Base-by-base conservation (phyloP, 2,797 vertebrate genomes). In the Falco concolor region DNA sequence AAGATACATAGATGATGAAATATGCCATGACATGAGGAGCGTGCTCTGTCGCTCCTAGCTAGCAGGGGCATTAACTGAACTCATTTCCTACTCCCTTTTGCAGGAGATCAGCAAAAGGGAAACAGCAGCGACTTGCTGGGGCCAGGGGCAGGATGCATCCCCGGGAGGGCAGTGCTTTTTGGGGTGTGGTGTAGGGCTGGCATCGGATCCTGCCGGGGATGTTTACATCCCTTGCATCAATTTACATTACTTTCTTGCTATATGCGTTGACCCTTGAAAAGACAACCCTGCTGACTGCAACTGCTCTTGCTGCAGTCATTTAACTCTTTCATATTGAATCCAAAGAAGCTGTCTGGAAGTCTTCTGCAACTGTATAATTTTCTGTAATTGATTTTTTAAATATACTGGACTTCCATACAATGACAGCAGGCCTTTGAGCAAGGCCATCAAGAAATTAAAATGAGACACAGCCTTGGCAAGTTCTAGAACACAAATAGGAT, bases 391-490 rank as follows among this genome's bases (percentile, higher is more conserved):
- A 59, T 80, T 67, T 45, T 89, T 83, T 8, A 84, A 68, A 40
- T 67, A 13, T 36, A 22, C 75, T 32, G 52, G 50, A 34, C 64
- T 76, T 76, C 30, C 28, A 40, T 38, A 56, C 32, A 68, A 22
- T 80, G 82, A 38, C 53, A 80, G 56, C 28, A 60, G 86, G 81
- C 52, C 63, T 96, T 84, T 84, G 52, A 67, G 78, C 54, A 89
- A 95, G 53, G 47, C 82, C 91, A 91, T 83, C 75, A 88, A 73
- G 67, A 87, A 88, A 95, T 57, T 76, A 82, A 91, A 95, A 76
- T 56, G 56, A 84, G 61, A 80, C 49, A 57, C 38, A 87, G 6
- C n/a, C 68, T 78, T 89, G 87, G 83, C 86, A 94, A 49, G 28
- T 85, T 89, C 68, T 56, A 77, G 84, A 54, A 49, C n/a, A n/a